A percentile compares a stretch with the other conserved stretches of the same genome.
phyloP scores from a whole-genome alignment of 2,797 vertebrate genomes.

The Micromesistius poutassou region DNA sequence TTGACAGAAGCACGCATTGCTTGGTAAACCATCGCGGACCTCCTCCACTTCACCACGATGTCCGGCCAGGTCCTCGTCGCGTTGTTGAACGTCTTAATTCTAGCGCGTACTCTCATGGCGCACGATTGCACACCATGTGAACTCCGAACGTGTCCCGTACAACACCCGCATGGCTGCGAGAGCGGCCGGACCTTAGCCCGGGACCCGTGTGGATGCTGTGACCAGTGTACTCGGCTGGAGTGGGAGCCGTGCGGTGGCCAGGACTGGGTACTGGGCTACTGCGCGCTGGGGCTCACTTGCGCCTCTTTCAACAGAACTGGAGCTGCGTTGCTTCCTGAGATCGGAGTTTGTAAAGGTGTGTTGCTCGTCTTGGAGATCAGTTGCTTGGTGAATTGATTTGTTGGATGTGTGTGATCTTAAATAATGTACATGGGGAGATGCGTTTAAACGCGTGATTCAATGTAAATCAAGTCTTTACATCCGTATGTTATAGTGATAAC shows the following conservation, averaged over 20 bases:
- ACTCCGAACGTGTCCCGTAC: conserved; percentile 63
- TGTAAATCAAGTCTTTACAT: not conserved
- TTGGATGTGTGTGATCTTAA: not conserved
- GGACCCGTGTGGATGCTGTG: conserved; percentile 80
- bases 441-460: not conserved
- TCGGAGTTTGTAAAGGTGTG: conserved; percentile 77
- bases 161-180: conserved; percentile 60
- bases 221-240: conserved; percentile 70
- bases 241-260: conserved; percentile 75
- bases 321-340: conserved; percentile 58
- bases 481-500: not conserved
- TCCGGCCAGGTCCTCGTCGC: conserved; percentile 49
- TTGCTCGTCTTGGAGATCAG: not conserved
- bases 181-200: conserved; percentile 17
- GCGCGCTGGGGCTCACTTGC: conserved; percentile 76
- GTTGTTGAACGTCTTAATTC: conserved; percentile 53
- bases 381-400: not conserved
- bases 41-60: conserved; percentile 48
- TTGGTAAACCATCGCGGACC: conserved; percentile 9
- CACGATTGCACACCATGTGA: conserved; percentile 71
- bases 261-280: conserved; percentile 76
- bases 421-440: too few relatives aligned
- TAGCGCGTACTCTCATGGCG: conserved; percentile 59
- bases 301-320: conserved; percentile 67
- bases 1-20: conserved; percentile 34